Evolutionary conservation across 2,113 vertebrate species (phyloP).

Genomic region (Sinocyclocheilus grahami): DNA sequence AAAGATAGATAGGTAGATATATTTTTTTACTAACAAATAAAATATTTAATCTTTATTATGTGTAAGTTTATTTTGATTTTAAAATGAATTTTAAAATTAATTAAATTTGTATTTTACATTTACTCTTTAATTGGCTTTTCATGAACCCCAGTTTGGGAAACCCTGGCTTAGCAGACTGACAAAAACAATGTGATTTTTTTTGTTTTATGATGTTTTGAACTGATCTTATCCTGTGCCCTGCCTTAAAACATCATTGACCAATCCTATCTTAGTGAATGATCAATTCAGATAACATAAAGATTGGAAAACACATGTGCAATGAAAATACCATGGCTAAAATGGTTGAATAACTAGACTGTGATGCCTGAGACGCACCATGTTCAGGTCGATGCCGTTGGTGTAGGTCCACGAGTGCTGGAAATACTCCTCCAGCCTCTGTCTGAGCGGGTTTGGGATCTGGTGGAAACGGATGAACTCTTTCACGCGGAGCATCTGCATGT

Average conservation of each 20-base stretch:
- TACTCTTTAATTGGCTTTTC: too few species aligned
- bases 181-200: not conserved
- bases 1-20: too few species aligned
- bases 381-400: conserved; percentile 99
- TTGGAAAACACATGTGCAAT: not conserved
- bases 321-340: not conserved
- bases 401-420: conserved; percentile 98
- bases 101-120: too few species aligned
- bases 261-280: not conserved
- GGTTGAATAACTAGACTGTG: not conserved
- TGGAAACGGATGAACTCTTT: conserved; percentile 99
- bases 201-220: not conserved
- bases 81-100: too few species aligned
- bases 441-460: conserved; percentile 95
- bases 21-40: too few species aligned
- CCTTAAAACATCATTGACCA: not conserved
- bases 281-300: not conserved
- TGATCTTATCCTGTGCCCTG: not conserved
- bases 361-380: conserved; percentile 83
- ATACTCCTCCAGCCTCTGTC: conserved; percentile 95
- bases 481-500: conserved; percentile 97
- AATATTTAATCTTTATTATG: too few species aligned
- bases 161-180: too few species aligned
- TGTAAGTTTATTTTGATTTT: too few species aligned
- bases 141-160: too few species aligned